Evolutionary conservation across 2,113 vertebrate species (phyloP).

Genomic region (Ctenodactylus gundi): DNA sequence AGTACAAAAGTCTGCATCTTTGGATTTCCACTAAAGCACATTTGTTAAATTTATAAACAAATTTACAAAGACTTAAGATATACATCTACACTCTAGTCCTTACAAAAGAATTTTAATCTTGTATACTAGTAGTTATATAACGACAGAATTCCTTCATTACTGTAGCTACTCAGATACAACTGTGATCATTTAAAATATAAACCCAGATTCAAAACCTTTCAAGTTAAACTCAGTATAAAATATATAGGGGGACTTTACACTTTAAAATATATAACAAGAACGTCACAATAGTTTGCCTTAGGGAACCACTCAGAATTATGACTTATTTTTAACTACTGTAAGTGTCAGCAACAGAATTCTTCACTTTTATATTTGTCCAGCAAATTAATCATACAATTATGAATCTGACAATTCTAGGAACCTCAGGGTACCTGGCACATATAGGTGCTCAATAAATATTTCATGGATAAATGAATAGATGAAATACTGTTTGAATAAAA

Average conservation of each 20-base stretch:
- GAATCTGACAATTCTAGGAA: not conserved
- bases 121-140: not conserved
- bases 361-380: conserved; percentile 33
- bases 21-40: conserved; percentile 61
- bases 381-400: not conserved
- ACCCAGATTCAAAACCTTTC: not conserved
- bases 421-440: conserved; percentile 59
- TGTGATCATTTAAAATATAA: conserved; percentile 36
- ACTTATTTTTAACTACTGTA: conserved; percentile 33
- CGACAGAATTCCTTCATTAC: conserved; percentile 39
- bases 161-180: conserved; percentile 31
- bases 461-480: conserved; percentile 23
- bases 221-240: conserved; percentile 51
- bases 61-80: conserved; percentile 48
- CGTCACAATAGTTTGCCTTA: conserved; percentile 14
- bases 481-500: not conserved
- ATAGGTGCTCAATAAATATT: conserved; percentile 71
- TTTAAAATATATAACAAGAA: conserved; percentile 5
- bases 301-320: conserved; percentile 33
- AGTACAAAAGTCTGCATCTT: conserved; percentile 65
- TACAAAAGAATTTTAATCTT: conserved; percentile 49
- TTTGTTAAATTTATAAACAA: conserved; percentile 65
- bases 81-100: conserved; percentile 42
- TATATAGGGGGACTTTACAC: not conserved
- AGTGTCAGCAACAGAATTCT: conserved; percentile 29